These are phyloP conservation scores for Blastobasis lacticolella DNA, from an alignment of 2,888 invertebrate species.

Conservation along the genomic window DNA sequence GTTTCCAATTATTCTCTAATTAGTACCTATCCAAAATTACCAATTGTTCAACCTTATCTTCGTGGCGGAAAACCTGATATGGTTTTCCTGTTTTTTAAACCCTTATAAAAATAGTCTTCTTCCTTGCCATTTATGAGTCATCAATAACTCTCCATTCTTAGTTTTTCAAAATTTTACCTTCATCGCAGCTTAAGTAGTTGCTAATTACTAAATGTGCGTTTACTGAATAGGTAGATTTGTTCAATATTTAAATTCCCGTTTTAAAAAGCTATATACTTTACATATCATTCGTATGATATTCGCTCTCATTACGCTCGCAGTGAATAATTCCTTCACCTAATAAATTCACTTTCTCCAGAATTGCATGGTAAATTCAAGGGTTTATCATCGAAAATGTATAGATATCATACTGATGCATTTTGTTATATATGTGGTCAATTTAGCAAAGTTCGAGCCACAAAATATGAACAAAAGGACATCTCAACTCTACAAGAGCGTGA, in stretches of 20 bases:
- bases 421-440: conserved; percentile 7
- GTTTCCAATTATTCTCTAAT: neutral
- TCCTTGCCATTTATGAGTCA: neutral
- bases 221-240: neutral
- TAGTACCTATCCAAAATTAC: neutral
- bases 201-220: neutral
- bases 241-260: neutral
- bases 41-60: too few species aligned
- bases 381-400: conserved; percentile 14
- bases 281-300: neutral
- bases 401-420: conserved; percentile 17
- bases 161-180: neutral
- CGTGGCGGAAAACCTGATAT: neutral
- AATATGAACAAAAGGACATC: conserved; percentile 16
- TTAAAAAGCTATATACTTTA: too few species aligned
- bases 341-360: too few species aligned
- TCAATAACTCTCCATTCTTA: too few species aligned
- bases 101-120: neutral
- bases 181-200: neutral
- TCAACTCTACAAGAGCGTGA: conserved; percentile 1
- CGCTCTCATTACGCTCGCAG: neutral
- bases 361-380: neutral
- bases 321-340: neutral
- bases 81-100: too few species aligned
- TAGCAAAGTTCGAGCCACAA: conserved; percentile 14